These are phyloP conservation scores for Leptobrachium leishanense DNA, from an alignment of 2,113 vertebrate genomes.

Conservation along the genomic window DNA sequence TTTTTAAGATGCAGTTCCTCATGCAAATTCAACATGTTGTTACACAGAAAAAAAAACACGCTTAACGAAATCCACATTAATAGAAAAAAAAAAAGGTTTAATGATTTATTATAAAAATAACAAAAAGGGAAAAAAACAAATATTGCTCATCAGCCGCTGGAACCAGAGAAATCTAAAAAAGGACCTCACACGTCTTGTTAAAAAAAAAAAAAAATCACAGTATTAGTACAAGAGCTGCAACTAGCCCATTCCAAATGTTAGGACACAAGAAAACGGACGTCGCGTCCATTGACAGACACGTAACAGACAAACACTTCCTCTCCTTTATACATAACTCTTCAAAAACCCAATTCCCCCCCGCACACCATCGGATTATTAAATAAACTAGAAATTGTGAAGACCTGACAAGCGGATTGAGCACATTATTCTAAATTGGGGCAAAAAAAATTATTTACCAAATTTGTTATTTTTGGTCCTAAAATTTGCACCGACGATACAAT, in stretches of 20 bases:
- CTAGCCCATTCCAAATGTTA: constrained; percentile 1
- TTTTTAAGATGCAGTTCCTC: too few species aligned
- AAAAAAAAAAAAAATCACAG: constrained; percentile 9
- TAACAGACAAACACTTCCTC: constrained; percentile 4
- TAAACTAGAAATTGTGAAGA: background rate
- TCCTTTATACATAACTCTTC: background rate
- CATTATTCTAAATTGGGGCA: too few species aligned
- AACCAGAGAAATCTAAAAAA: constrained; percentile 1
- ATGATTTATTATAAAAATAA: constrained; percentile 42
- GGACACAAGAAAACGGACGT: background rate
- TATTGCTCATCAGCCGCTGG: background rate
- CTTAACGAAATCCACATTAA: background rate
- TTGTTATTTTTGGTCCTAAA: too few species aligned
- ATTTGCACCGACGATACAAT: too few species aligned
- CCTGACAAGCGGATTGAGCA: too few species aligned
- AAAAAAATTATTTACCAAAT: too few species aligned
- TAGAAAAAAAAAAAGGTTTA: constrained; percentile 34
- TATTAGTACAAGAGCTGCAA: constrained; percentile 23
- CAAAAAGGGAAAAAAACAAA: too few species aligned
- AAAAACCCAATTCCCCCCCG: background rate
- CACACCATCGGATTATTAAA: background rate
- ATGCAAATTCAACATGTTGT: background rate
- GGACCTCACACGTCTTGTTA: background rate
- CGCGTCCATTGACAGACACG: background rate
- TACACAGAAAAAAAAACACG: background rate